Evolutionary conservation across 1,140 invertebrate species (phyloP), one percentile per base, ranked within the genome.

Genomic region (Chrysoperla carnea): DNA sequence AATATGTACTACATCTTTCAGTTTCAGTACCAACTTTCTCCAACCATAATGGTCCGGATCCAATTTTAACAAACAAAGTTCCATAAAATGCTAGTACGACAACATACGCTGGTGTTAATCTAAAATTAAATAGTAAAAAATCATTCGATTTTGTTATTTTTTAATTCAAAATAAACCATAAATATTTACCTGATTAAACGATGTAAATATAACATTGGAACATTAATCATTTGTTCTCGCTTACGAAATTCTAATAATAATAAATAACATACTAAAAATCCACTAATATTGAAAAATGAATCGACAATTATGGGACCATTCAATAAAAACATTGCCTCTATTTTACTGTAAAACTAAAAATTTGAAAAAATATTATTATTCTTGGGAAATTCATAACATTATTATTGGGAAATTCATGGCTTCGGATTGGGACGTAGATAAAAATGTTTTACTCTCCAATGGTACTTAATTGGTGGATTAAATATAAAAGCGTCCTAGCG

Each of bases 241-340:
- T 77, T 78, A 42, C 81, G 75, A 39, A 82, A 57, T 53, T 81
- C 73, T 11, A 72, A 61, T 11, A 82, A 58, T 0, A 80, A 52
- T 35, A 75, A 63, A 48, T 74, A 66, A 45, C 72, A 66, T 50
- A 80, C 69, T 17, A 81, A 65, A 52, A 81, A 73, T 8, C 76
- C 77, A 50, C 76, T 76, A 9, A 82, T 57, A 41, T 80, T 62
- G 14, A 82, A 64, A 58, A 81, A 82, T 11, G 75, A 77, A 51
- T 82, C 78, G 7, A 81, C 78, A 6, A 78, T 55, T 3, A 75
- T 57, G 0, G 73, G 61, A 48, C 71, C 75, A 55, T 75, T 78
- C 35, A 74, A 49, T 51, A 78, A 68, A 41, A 75, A 66, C 17
- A 23, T 23, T 23, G 17, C 17, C 37, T 48, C 50, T 35, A 52